Conservation (phyloP, 1,140 invertebrate species). For the Bradysia coprophila region DNA sequence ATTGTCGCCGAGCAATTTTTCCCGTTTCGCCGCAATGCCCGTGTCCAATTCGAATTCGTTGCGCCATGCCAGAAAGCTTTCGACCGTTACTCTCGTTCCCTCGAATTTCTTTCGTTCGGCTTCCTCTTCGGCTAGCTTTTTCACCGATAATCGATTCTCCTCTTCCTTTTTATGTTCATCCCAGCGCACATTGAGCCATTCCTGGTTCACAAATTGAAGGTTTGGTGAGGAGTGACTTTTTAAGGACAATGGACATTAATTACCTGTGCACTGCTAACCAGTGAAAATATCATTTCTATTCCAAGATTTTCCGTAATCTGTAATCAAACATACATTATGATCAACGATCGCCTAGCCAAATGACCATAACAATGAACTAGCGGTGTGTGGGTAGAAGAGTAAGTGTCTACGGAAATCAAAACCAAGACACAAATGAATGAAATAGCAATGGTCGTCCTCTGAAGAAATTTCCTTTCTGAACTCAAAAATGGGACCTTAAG, state of each 20-base stretch:
- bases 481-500: too few relatives aligned
- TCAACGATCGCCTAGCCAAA: too few relatives aligned
- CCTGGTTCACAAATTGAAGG: too few relatives aligned
- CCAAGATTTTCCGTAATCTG: constrained; percentile 78
- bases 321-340: too few relatives aligned
- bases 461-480: too few relatives aligned
- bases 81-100: constrained; percentile 85
- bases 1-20: constrained; percentile 44
- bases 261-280: constrained; percentile 82
- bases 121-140: constrained; percentile 61
- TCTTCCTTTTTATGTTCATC: constrained; percentile 53
- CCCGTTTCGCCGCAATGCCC: constrained; percentile 51
- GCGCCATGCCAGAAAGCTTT: constrained; percentile 93
- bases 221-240: too few relatives aligned
- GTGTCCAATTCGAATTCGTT: constrained; percentile 82
- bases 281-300: constrained; percentile 93
- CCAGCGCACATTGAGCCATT: constrained; percentile 75
- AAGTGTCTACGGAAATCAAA: too few relatives aligned
- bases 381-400: too few relatives aligned
- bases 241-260: too few relatives aligned
- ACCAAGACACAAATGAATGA: too few relatives aligned
- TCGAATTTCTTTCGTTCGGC: constrained; percentile 77
- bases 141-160: constrained; percentile 48
- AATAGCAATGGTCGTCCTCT: too few relatives aligned
- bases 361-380: too few relatives aligned